Evolutionary conservation across 2,888 invertebrate species (phyloP), one percentile per base, ranked within the genome.

Genomic region (Endomychus coccineus): DNA sequence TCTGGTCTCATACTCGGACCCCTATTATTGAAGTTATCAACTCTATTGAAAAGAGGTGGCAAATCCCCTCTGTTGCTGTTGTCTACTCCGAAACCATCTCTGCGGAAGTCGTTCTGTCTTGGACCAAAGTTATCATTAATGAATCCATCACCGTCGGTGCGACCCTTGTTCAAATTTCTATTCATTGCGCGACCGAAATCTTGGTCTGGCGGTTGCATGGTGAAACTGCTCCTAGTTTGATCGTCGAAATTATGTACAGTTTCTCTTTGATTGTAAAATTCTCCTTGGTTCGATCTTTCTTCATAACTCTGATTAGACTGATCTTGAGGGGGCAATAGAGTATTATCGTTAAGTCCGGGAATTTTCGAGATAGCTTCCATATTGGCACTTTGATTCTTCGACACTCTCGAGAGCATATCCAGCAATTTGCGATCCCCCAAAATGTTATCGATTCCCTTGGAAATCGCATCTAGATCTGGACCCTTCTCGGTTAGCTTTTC

Each of bases 351-450:
- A 11, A 11, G 6, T 7, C 6, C 6, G 5, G 6, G 5, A 5
- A 31, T 10, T 6, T 10, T 24, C 7, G 17, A 19, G 4, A 13
- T 11, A 6, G 24, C 21, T 1, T 15, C n/a, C 15, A 15, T 23
- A 11, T 21, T 31, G n/a, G 38, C n/a, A 34, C 22, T 56, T 41
- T 60, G 58, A 42, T 55, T 62, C 44, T 66, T 58, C 2, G 64
- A 55, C 3, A 66, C 65, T 49, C 63, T 51, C 14, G 74, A 74
- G 14, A 78, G 61, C 51, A 78, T 75, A 51, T 71, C 74, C 64
- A 77, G 67, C 34, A 78, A 68, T 58, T 77, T 77, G 48, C 73
- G 71, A 68, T 78, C 77, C 9, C 76, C 77, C 28, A 78, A 65
- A 46, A 78, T 77, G 40, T 66, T 71, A 51, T 75, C 74, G 34